Evolutionary conservation across 2,888 invertebrate species (phyloP).

Genomic region (Tenthredo scrophulariae): DNA sequence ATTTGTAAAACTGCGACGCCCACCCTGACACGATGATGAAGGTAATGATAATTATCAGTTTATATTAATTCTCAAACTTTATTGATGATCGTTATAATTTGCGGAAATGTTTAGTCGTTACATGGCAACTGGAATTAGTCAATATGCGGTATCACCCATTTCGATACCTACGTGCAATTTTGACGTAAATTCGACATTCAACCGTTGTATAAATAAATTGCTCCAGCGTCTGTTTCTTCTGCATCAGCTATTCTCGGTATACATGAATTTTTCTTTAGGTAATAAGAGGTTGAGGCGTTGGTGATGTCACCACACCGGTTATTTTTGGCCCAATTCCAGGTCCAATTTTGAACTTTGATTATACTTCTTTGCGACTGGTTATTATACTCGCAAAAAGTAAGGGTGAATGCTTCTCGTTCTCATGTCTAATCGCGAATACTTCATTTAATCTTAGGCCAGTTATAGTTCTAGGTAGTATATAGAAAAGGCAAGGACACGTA

Average conservation of each 20-base stretch:
- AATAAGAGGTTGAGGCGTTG: slow-evolving; percentile 33
- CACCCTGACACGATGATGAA: neutral
- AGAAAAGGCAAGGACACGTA: neutral
- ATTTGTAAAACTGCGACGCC: neutral
- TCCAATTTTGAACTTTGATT: slow-evolving; percentile 50
- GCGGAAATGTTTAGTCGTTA: neutral
- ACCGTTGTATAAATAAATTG: slow-evolving; percentile 65
- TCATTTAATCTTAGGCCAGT: neutral
- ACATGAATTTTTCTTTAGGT: slow-evolving; percentile 62
- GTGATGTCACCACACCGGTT: slow-evolving; percentile 45
- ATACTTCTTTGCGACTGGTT: slow-evolving; percentile 23
- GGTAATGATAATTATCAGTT: slow-evolving; percentile 10
- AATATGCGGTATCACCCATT: neutral
- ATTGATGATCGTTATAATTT: neutral
- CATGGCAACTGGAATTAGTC: neutral
- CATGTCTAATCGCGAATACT: neutral
- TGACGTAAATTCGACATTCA: slow-evolving; percentile 20
- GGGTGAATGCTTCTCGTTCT: neutral
- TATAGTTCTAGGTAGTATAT: neutral
- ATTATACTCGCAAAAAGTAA: neutral
- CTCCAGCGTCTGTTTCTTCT: slow-evolving; percentile 67
- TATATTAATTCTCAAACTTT: neutral
- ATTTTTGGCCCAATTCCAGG: slow-evolving; percentile 53
- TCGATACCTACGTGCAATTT: slow-evolving; percentile 20
- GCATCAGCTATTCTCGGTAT: slow-evolving; percentile 70